A percentile compares a stretch with the other conserved stretches of the same genome.
Evolutionary conservation across 2,113 vertebrate species (phyloP).

Genomic region (Narcine bancroftii): DNA sequence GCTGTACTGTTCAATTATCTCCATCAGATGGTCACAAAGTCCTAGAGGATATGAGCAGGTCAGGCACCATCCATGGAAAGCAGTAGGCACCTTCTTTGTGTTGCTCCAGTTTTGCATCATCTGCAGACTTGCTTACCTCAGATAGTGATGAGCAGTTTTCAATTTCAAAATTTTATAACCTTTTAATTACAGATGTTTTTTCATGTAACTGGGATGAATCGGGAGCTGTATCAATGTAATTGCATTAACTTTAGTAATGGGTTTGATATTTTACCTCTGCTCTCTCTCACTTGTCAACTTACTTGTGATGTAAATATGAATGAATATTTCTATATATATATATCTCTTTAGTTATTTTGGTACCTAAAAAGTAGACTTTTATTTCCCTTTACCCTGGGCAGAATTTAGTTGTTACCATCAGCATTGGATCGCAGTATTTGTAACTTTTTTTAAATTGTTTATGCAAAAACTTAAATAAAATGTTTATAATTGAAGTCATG

Average conservation of each 20-base stretch:
- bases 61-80: no score
- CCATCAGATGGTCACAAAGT: no score
- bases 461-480: slow-evolving; percentile 12
- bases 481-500: background rate
- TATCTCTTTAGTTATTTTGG: background rate
- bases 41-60: no score
- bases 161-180: background rate
- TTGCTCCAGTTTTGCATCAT: no score
- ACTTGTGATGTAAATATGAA: background rate
- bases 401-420: background rate
- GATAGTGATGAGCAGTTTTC: background rate
- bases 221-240: background rate
- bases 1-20: background rate
- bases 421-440: background rate
- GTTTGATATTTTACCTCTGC: background rate
- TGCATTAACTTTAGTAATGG: background rate
- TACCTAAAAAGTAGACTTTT: background rate
- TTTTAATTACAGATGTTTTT: slow-evolving; percentile 12
- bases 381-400: background rate
- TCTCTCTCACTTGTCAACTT: background rate
- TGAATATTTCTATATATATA: background rate
- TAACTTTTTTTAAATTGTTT: background rate
- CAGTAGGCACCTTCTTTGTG: no score
- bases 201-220: background rate
- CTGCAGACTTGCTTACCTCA: no score